phyloP scores from a whole-genome alignment of 2,888 invertebrate genomes.

The Hydrotaea cyrtoneurina region DNA sequence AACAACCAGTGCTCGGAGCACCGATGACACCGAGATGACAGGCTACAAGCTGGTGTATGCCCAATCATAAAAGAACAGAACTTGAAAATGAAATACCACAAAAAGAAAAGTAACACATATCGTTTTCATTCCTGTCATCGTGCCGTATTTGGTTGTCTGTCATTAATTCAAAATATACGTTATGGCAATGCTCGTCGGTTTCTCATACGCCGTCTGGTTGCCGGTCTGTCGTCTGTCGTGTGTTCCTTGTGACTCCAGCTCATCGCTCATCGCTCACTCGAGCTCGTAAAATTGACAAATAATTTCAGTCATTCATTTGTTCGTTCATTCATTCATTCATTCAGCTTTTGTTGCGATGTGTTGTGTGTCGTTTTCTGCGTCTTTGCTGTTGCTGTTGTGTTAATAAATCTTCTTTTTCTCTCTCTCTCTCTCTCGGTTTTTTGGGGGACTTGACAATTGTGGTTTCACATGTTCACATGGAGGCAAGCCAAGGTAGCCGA shows the following conservation, averaged over 20 bases:
- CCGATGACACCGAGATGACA: too few relatives aligned
- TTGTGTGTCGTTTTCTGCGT: neutral
- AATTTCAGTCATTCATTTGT: constrained; percentile 7
- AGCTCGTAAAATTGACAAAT: constrained; percentile 24
- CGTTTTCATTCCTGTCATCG: constrained; percentile 4
- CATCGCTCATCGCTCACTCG: constrained; percentile 13
- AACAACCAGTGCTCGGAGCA: too few relatives aligned
- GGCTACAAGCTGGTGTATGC: too few relatives aligned
- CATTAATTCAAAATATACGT: neutral
- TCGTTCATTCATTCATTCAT: neutral
- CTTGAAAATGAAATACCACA: neutral
- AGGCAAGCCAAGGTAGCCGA: neutral
- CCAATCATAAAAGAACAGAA: neutral
- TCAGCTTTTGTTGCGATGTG: neutral
- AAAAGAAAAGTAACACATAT: neutral
- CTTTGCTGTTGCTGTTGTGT: neutral
- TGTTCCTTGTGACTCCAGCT: neutral
- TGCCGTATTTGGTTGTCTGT: neutral
- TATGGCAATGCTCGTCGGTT: neutral
- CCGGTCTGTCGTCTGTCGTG: neutral
- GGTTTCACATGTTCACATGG: constrained; percentile 26
- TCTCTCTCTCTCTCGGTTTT: neutral
- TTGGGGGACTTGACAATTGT: constrained; percentile 23
- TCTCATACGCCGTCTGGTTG: neutral
- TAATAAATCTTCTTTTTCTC: constrained; percentile 19